Base-by-base conservation (phyloP, 2,888 invertebrate genomes). In the Pterobdella sp. region DNA sequence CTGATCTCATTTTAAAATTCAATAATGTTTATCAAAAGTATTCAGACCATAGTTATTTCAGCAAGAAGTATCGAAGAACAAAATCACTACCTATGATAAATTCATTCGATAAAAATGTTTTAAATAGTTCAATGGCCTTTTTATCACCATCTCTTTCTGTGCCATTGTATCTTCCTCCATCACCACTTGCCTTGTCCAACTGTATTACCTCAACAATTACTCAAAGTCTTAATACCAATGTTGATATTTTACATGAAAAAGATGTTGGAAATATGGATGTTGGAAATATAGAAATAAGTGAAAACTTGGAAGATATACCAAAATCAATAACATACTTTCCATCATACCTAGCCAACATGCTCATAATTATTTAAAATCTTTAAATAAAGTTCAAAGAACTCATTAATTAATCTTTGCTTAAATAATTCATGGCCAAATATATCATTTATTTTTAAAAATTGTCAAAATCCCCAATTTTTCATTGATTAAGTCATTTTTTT, bases 51-150 rank as follows among this genome's bases (percentile, higher is more conserved):
- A 56, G 60, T n/a, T 56, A 56, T 26, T 56, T 56, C 60, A 56
- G 60, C 60, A 56, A 56, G 60, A 56, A 56, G n/a, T 56, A 56
- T 26, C n/a, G 60, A 26, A 56, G 60, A n/a, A 56, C 60, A 4
- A 56, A 56, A 56, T 56, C 60, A 7, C n/a, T 56, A 22, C 60
- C 60, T 26, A 26, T 56, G 18, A 42, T 18, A 42, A 42, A 22
- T 18, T 4, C 3, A 4, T 18, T 3, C 4, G 60, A 56, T 14
- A 56, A 4, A 56, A 56, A 56, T 56, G 4, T 4, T 3, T 56
- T n/a, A 14, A 56, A 26, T 14, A 3, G 3, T 56, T n/a, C 4
- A 56, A 14, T 22, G 26, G n/a, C n/a, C 4, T 3, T 14, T 3
- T 56, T n/a, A 22, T 56, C 60, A 7, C n/a, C 60, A 56, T n/a